Conservation (phyloP, 2,113 vertebrate genomes). For the Engystomops pustulosus region DNA sequence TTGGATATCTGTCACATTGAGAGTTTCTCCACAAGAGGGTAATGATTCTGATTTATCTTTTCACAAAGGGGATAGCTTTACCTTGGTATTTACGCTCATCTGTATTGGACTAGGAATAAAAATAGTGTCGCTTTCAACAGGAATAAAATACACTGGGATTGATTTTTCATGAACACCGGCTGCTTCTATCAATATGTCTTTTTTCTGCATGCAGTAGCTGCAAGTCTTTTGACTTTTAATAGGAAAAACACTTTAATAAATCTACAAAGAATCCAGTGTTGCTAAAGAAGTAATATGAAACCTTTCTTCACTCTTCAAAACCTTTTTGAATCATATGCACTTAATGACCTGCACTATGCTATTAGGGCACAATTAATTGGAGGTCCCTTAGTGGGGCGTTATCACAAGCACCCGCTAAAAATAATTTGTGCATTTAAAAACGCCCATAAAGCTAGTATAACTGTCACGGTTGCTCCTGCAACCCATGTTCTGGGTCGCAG, state of each 20-base stretch:
- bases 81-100: not conserved
- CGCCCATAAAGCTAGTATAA: no score
- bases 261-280: not conserved
- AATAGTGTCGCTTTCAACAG: not conserved
- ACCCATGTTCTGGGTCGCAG: no score
- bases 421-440: no score
- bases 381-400: no score
- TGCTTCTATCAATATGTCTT: conserved; percentile 1
- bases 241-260: conserved; percentile 3
- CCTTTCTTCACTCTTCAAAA: not conserved
- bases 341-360: no score
- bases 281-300: not conserved
- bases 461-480: no score
- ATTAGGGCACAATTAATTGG: no score
- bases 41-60: conserved; percentile 26
- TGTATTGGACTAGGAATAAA: not conserved
- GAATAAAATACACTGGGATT: not conserved
- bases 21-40: not conserved
- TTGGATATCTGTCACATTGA: conserved; percentile 10
- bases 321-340: not conserved
- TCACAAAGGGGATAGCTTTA: not conserved
- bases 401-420: no score
- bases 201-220: not conserved
- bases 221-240: conserved; percentile 1
- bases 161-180: not conserved